Evolutionary conservation across 2,113 vertebrate species (phyloP), one percentile per base, ranked within the genome.

Genomic region (Stercorarius parasiticus): DNA sequence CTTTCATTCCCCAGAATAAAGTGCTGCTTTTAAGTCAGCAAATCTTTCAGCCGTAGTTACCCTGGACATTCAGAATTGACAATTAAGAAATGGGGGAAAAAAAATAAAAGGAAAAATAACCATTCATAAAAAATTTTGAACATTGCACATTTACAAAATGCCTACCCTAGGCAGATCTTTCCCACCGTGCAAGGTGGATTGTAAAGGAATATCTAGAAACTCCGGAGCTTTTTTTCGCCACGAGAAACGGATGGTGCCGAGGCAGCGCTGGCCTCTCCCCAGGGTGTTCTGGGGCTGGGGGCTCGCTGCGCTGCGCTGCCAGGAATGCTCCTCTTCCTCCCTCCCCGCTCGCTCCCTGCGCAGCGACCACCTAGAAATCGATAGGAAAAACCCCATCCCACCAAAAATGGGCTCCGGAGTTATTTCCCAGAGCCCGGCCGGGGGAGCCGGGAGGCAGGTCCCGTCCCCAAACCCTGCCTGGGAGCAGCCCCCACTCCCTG

Each of bases 31-130:
- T 76, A 91, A 88, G 84, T 64, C 83, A 65, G 84, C n/a, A 50
- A 69, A 76, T 79, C 56, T 79, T 83, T 59, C 49, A 86, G 56
- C 69, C 88, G 52, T 91, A 91, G 93, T 95, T 95, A 93, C 87
- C 59, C 56, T 61, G 84, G 66, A 56, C 58, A 52, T 62, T 45
- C 43, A 52, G 70, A 80, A 52, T 1, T 58, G 61, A 78, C 93
- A 92, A 95, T 65, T 82, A 91, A 78, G 55, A 82, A 91, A 84
- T 27, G 5, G 14, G 3, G 19, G 3, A 4, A 16, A 25, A 16
- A 65, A 64, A 45, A 32, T 62, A 26, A 12, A 71, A 56, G 32
- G 38, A 11, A 29, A 73, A 90, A 53, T 6, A 90, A 47, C 50
- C 76, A 56, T 86, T 88, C 36, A 42, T 66, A 53, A 88, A 70